Evolutionary conservation across 2,113 vertebrate species (phyloP), one percentile per base, ranked within the genome.

Genomic region (Pelmatolapia mariae): DNA sequence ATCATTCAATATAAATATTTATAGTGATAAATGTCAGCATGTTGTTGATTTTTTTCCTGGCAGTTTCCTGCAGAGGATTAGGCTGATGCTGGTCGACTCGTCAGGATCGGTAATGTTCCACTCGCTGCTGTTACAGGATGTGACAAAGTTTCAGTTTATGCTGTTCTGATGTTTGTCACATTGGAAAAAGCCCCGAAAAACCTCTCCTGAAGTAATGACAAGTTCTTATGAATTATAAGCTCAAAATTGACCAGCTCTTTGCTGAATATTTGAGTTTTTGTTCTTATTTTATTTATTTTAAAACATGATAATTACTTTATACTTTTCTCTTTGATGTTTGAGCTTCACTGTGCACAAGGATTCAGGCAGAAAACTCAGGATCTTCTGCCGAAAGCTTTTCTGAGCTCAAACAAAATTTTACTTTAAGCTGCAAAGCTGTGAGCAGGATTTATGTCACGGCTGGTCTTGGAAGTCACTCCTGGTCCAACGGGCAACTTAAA

Each of bases 261-360:
- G 26, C 24, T 50, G 45, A 13, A 78, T n/a, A 6, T 52, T 78
- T n/a, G 26, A 33, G 11, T 19, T 33, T 78, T 31, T 13, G 16
- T 19, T 52, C 6, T 50, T 31, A 50, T 78, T 78, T 78, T 19
- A 78, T 78, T n/a, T 78, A 52, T 52, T 78, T 78, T 52, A 52
- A 50, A 52, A n/a, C 13, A 47, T 31, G 45, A 9, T 31, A 31
- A 52, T 78, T 19, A 78, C 1, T 78, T n/a, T 78, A 33, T 13
- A 52, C 73, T 33, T 78, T 29, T 33, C 24, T 52, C 18, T 78
- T 33, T 45, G 73, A 78, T 2, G 16, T 29, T 29, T 78, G 71
- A 78, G 71, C 43, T 50, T 31, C 24, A 12, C 71, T 29, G 43
- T 50, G 43, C 24, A 50, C 16, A 76, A 19, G 4, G 43, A 50